Percentiles rank a stretch among this genome's conserved stretches.
Conservation (phyloP, 2,113 vertebrate genomes). For the Gadus macrocephalus region DNA sequence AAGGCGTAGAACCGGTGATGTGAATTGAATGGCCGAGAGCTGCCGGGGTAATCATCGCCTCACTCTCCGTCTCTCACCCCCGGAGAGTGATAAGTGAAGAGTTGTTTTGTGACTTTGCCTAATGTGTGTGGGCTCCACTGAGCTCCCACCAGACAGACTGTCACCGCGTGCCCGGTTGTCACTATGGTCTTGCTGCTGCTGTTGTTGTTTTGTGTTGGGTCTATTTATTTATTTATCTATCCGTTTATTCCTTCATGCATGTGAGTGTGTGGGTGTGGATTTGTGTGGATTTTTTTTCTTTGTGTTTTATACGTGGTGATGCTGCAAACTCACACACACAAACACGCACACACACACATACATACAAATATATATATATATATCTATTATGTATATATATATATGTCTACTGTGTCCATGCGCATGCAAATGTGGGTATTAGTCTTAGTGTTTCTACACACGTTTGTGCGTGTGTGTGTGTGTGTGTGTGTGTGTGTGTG, state of each 20-base stretch:
- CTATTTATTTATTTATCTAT: background rate
- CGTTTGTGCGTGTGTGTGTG: background rate
- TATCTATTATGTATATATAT: constrained; percentile 4
- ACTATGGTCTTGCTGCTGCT: too few species aligned
- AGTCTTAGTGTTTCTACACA: background rate
- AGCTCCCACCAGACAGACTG: too few species aligned
- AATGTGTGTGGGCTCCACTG: constrained; percentile 16
- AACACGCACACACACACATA: too few species aligned
- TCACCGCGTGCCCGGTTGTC: too few species aligned
- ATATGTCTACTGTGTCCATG: background rate
- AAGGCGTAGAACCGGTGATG: constrained; percentile 23
- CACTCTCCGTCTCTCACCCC: constrained; percentile 15
- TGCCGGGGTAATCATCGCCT: constrained; percentile 13
- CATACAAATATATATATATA: too few species aligned
- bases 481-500: too few species aligned
- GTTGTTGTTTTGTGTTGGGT: constrained; percentile 2
- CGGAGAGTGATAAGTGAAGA: constrained; percentile 21
- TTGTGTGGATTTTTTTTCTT: background rate
- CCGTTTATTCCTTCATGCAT: background rate
- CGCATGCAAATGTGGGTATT: background rate
- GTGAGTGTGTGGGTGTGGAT: background rate
- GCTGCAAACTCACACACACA: background rate
- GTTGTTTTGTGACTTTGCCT: constrained; percentile 30
- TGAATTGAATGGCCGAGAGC: constrained; percentile 24
- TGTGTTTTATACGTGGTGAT: too few species aligned